Evolutionary conservation across 2,113 vertebrate genomes (phyloP).

Genomic region (Struthio camelus): DNA sequence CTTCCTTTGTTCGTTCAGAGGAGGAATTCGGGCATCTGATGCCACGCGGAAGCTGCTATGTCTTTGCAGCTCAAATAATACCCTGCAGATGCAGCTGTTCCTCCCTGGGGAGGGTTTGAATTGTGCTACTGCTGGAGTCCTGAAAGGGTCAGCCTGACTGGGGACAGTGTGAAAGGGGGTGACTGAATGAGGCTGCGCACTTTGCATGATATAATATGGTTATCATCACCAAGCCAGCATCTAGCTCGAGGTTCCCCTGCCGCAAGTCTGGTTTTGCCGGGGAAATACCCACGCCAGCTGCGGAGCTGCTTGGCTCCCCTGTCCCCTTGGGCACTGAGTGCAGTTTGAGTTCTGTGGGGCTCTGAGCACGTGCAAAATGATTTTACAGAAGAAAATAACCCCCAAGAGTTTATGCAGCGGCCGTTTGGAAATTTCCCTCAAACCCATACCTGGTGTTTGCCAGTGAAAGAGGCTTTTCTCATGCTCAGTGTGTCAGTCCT

Average conservation of each 20-base stretch:
- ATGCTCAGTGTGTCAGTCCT: background rate
- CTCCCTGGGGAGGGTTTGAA: background rate
- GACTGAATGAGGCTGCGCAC: background rate
- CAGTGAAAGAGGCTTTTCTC: background rate
- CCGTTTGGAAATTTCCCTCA: background rate
- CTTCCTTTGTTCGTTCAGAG: background rate
- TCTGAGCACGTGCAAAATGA: accelerated
- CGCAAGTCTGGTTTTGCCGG: background rate
- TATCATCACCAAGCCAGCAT: background rate
- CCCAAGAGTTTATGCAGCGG: background rate
- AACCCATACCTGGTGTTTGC: background rate
- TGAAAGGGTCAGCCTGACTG: background rate
- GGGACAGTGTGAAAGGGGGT: background rate
- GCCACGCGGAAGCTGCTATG: background rate
- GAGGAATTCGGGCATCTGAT: background rate
- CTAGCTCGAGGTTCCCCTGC: background rate
- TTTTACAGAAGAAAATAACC: background rate
- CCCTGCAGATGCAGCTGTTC: accelerated
- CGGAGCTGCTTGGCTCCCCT: background rate
- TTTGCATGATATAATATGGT: background rate
- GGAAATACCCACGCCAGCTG: background rate
- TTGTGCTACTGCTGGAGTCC: background rate
- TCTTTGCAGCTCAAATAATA: background rate
- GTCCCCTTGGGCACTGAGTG: accelerated
- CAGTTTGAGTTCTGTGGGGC: background rate